Evolutionary conservation across 2,888 invertebrate species (phyloP).

Genomic region (Chrysolina americana): DNA sequence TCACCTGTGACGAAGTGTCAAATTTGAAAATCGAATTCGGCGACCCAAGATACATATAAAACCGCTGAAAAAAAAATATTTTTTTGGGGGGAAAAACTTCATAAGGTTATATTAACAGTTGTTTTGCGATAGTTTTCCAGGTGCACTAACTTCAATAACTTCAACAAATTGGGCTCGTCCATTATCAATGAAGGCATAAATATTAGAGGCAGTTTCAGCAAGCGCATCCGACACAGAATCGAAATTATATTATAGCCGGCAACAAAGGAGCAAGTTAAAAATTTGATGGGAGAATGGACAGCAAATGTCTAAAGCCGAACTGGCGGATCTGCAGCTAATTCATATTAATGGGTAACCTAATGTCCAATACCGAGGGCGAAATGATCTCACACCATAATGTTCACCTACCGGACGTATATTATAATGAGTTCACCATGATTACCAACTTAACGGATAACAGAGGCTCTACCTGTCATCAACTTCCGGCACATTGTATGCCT

Average conservation of each 20-base stretch:
- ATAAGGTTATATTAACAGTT: too few relatives aligned
- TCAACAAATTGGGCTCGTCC: slow-evolving; percentile 12
- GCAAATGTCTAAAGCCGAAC: slow-evolving; percentile 50
- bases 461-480: slow-evolving; percentile 53
- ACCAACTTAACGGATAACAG: slow-evolving; percentile 57
- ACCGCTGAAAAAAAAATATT: too few relatives aligned
- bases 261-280: slow-evolving; percentile 61
- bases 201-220: slow-evolving; percentile 23
- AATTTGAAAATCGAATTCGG: too few relatives aligned
- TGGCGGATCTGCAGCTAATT: slow-evolving; percentile 63
- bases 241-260: slow-evolving; percentile 59
- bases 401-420: slow-evolving; percentile 65
- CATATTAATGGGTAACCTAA: slow-evolving; percentile 68
- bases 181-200: slow-evolving; percentile 38
- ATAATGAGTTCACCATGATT: slow-evolving; percentile 66
- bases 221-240: slow-evolving; percentile 53
- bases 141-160: neutral
- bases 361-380: slow-evolving; percentile 62
- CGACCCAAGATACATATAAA: too few relatives aligned
- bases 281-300: slow-evolving; percentile 54
- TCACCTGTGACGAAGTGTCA: too few relatives aligned
- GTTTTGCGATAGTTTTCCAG: neutral
- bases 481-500: slow-evolving; percentile 34
- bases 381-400: slow-evolving; percentile 58
- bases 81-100: too few relatives aligned